Base-by-base conservation (phyloP, 2,888 invertebrate genomes). In the Clunio marinus region DNA sequence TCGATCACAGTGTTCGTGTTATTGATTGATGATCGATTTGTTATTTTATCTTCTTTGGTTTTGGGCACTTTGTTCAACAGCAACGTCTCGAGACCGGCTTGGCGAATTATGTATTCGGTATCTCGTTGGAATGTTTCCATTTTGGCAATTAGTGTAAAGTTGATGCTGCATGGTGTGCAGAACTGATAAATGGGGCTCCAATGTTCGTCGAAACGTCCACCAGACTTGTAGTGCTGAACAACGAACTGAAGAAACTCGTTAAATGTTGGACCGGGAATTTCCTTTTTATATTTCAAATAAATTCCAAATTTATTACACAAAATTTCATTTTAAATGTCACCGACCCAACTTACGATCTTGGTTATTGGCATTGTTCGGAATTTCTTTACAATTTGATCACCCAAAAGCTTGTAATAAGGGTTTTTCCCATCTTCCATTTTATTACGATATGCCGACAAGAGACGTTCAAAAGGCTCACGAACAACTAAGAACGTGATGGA, bases 381-480 rank as follows among this genome's bases (percentile, higher is more conserved):
- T 70, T 83, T 82, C 71, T 83, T 80, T 37, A 88, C 84, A 70
- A 88, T 88, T 69, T 84, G 77, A 70, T 81, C 82, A 45, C 87
- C 87, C 70, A 88, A 79, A 72, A 86, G 85, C 74, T 86, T 84
- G 74, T 88, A 88, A 74, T 83, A 86, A 5, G 84, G 86, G 71
- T 87, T 86, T 1, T 85, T 84, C 70, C 85, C 80, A 72, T 86
- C 85, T 76, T 88, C 88, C 70, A 93, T 80, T 79, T 88, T 88
- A 75, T 88, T 87, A 57, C 88, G 81, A 75, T 87, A 88, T 13
- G 87, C 88, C 60, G 88, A 88, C 58, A 88, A 79, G 35, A 88
- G 78, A 70, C 88, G 81, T 72, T 88, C 88, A 73, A 88, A 87
- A 1, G 88, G 88, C 76, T 88, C 88, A 46, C 88, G 82, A 1